Evolutionary conservation across 37 sponge, comb jelly and placozoan genomes (phyloP).

Genomic region (Diacarnus erythraeanus): DNA sequence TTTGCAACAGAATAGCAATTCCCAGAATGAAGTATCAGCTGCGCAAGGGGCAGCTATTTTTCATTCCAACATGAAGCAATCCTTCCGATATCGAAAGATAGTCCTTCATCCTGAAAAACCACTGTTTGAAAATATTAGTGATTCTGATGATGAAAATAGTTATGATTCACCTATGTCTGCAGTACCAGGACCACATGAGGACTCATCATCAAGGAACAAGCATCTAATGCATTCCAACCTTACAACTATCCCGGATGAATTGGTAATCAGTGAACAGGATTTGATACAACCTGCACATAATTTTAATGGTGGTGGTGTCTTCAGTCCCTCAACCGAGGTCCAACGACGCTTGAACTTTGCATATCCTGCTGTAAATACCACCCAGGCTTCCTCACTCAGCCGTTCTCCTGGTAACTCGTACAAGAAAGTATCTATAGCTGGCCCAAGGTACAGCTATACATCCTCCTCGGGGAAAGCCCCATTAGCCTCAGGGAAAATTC

Average conservation of each 20-base stretch:
- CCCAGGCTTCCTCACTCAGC: neutral
- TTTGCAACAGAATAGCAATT: neutral
- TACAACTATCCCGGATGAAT: neutral
- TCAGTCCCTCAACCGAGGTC: neutral
- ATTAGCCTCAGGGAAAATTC: too few species aligned
- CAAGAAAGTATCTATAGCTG: constrained; percentile 31
- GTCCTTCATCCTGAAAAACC: constrained; percentile 35
- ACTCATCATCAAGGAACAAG: neutral
- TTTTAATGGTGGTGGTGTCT: too few species aligned
- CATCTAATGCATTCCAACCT: neutral
- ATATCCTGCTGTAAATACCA: neutral
- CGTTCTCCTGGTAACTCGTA: constrained; percentile 16
- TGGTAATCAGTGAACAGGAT: neutral
- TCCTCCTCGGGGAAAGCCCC: neutral
- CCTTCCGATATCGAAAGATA: constrained; percentile 40
- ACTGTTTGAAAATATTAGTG: neutral
- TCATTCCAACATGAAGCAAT: constrained; percentile 36
- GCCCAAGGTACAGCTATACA: neutral
- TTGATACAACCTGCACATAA: too few species aligned
- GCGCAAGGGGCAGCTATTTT: neutral
- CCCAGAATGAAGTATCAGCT: neutral
- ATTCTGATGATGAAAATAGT: constrained; percentile 7
- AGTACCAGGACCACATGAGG: neutral
- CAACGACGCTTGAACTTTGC: neutral
- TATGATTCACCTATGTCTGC: neutral